A percentile compares a stretch with the other conserved stretches of the same genome.
Evolutionary conservation across 2,888 invertebrate genomes (phyloP).

Genomic region (Ophonus ardosiacus): DNA sequence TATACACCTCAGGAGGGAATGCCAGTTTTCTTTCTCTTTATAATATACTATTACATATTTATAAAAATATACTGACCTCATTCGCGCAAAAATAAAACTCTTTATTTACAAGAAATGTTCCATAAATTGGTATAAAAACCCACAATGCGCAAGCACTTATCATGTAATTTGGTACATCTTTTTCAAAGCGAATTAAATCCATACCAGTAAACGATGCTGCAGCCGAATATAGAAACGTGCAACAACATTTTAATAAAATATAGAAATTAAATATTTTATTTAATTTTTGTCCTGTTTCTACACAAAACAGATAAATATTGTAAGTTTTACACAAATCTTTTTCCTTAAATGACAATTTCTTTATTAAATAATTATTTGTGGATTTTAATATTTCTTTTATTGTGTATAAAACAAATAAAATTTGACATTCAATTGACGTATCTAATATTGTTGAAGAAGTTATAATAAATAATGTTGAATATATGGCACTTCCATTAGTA

Average conservation of each 20-base stretch:
- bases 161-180: background rate
- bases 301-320: background rate
- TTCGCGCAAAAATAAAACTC: background rate
- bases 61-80: conserved; percentile 1
- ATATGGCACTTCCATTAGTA: background rate
- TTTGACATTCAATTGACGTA: background rate
- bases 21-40: no score
- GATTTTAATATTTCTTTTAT: background rate
- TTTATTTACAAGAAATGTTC: background rate
- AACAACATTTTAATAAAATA: conserved; percentile 1
- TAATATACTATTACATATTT: background rate
- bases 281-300: background rate
- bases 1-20: no score
- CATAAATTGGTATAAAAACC: conserved; percentile 9
- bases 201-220: background rate
- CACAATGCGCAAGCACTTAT: background rate
- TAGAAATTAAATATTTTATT: conserved; percentile 13
- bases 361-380: background rate
- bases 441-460: background rate
- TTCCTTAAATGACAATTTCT: background rate
- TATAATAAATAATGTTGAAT: background rate
- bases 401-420: background rate
- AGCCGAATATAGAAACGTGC: background rate
- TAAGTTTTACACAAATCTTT: background rate
- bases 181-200: background rate